Base-by-base conservation (phyloP, 2,888 invertebrate species). In the Steromphala cineraria region DNA sequence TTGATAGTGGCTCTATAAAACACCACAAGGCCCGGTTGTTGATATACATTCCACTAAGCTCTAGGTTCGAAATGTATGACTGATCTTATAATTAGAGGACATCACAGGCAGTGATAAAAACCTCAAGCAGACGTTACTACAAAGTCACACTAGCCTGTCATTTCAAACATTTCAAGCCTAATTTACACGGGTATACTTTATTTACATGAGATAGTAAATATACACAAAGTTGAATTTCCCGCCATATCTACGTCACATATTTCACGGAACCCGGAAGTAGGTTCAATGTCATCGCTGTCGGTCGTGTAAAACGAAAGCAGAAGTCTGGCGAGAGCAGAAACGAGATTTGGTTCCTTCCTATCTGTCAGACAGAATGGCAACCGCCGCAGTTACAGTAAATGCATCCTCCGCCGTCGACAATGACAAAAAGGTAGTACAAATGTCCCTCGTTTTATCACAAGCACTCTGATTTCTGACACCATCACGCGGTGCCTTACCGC, bases 201-300 rank as follows among this genome's bases (percentile, higher is more conserved):
- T 46, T 46, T 10, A 10, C 4, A 46, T 8, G 46, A 5, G 13
- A 5, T 46, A 13, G 1, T 46, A 13, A 46, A 46, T 5, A 46
- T 10, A 46, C 46, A 13, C 13, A 46, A 24, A 1, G 71, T 71
- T 19, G 40, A 67, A 71, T 71, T n/a, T 71, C 71, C 71, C 71
- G 71, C 71, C 71, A 71, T 2, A 17, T 17, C 36, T 19, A 71
- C 71, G 71, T 71, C 36, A 71, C 40, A 40, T 13, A 17, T 31
- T 31, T 71, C 71, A 36, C 31, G 62, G 62, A 62, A 71, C 71
- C 71, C 71, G 71, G 71, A 71, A 71, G 71, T 62, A 28, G 28
- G 13, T 28, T 36, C n/a, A 40, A 31, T 71, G 71, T 31, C 71
- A 71, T 40, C 36, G 56, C 71, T 7, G n/a, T 36, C 28, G 28